These are phyloP conservation scores for Nothura maculosa DNA, from an alignment of 2,797 vertebrate genomes.

Conservation along the genomic window DNA sequence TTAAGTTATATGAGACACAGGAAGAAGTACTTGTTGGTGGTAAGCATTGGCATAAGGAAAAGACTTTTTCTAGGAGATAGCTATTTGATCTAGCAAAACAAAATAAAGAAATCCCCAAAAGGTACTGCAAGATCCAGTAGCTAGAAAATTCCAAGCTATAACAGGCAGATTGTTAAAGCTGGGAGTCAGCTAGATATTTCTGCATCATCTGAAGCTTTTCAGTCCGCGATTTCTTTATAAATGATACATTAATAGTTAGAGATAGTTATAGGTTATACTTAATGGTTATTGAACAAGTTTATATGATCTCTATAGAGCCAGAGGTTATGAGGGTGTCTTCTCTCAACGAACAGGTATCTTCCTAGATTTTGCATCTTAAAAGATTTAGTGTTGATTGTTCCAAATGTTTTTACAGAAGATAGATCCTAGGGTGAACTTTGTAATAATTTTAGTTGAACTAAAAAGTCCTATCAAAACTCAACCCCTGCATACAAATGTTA, in stretches of 20 bases:
- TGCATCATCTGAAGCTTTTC: not conserved
- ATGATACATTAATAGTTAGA: not conserved
- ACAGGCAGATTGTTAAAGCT: not conserved
- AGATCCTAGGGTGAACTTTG: not conserved
- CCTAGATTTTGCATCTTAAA: not conserved
- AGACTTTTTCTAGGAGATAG: not conserved
- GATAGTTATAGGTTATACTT: not conserved
- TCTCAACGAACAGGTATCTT: not conserved
- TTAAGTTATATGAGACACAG: not conserved
- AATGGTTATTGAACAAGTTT: not conserved
- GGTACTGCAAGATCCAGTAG: not conserved
- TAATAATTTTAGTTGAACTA: not conserved
- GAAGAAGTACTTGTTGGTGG: not conserved
- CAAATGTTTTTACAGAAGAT: not conserved
- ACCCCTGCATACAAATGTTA: not conserved
- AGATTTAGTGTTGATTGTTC: not conserved
- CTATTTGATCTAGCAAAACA: not conserved
- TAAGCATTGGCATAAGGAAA: not conserved
- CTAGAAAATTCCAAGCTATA: not conserved
- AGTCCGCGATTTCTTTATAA: not conserved
- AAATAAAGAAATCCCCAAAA: not conserved
- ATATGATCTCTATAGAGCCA: not conserved
- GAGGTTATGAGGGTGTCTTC: not conserved
- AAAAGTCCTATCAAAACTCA: not conserved
- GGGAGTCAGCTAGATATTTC: not conserved